Evolutionary conservation across 2,888 invertebrate species (phyloP), one percentile per base, ranked within the genome.

Genomic region (Tetheella fluctuosa): DNA sequence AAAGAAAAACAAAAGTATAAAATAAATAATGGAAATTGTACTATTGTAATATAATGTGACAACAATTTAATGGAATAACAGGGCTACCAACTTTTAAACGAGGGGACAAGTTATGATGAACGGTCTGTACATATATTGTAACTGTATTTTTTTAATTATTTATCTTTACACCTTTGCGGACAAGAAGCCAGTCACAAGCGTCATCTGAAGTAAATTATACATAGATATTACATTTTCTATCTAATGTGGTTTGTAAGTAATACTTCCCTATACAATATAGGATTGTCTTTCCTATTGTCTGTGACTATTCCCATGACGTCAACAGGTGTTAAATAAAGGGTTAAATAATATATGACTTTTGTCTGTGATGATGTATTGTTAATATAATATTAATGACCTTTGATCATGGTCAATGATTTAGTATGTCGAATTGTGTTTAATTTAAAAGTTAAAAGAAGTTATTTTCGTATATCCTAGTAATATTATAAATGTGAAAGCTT

Each of bases 231-330:
- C n/a, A 25, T n/a, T 42, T 48, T 42, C 42, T 23, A 57, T 23
- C 28, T 25, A 5, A 25, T 59, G 62, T 64, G 62, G 54, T 39
- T 42, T 69, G 71, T 69, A 65, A 68, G 67, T 64, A 67, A 59
- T 63, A 64, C 65, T 68, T 48, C 48, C 48, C 48, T 10, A 20
- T 61, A 56, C 23, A 71, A 67, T 63, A 61, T 64, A 58, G 57
- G 54, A 60, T 60, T 60, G 20, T 59, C 67, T 76, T 69, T 57
- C 59, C 61, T 60, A 39, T 59, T 69, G 64, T 61, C 72, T 53
- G 64, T 74, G 61, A 64, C 70, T 75, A 66, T 72, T 80, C 80
- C 80, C 80, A 79, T 80, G 79, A 79, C 72, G 56, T 54, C 48
- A 48, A 17, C 48, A 48, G 48, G 48, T 48, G 48, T 53, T 25